phyloP scores from a whole-genome alignment of 37 sponge, comb jelly and placozoan species.

The Cliona cf. orientalis region DNA sequence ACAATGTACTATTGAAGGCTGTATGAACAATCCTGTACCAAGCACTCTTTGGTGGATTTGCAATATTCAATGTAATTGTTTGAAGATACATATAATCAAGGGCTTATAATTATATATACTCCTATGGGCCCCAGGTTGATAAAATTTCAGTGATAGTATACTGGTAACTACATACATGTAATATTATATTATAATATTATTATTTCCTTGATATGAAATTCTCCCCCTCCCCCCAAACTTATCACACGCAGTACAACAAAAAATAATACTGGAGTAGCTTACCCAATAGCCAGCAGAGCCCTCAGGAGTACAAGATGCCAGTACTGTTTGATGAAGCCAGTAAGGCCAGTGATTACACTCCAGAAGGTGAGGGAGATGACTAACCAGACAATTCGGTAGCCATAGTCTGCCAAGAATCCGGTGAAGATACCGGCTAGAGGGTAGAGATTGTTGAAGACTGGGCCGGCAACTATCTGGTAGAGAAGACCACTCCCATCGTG shows the following conservation, averaged over 20 bases:
- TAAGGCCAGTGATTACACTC: constrained; percentile 68
- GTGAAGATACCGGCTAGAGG: constrained; percentile 69
- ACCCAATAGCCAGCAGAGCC: constrained; percentile 81
- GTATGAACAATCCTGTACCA: too few species aligned
- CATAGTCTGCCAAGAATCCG: constrained; percentile 76
- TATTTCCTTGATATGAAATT: too few species aligned
- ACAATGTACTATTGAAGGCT: too few species aligned
- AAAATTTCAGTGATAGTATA: too few species aligned
- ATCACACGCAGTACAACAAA: background rate
- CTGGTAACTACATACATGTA: too few species aligned
- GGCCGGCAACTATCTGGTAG: constrained; percentile 87
- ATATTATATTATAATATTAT: too few species aligned
- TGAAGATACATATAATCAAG: too few species aligned
- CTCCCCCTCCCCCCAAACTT: background rate
- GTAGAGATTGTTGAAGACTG: constrained; percentile 87
- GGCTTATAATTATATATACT: too few species aligned
- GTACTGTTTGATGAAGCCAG: constrained; percentile 68
- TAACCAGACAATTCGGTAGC: constrained; percentile 60
- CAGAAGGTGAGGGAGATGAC: constrained; percentile 68
- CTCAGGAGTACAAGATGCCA: constrained; percentile 82
- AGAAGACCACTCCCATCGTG: constrained; percentile 69
- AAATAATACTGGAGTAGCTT: constrained; percentile 2
- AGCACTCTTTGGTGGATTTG: too few species aligned
- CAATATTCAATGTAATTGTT: too few species aligned
- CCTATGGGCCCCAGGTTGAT: too few species aligned